Percentiles rank a stretch among this genome's conserved stretches.
Evolutionary conservation across 2,113 vertebrate species (phyloP).

Genomic region (sheep (Ovis aries)): ARS-UI_Ramb_v3.0 NC_056061.1:76468001-76468500

Average conservation of each 20-base stretch:
- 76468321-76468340: not conserved
- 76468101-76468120: too few species aligned
- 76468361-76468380: not conserved
- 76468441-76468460: not conserved
- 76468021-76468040: not conserved
- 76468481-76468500: not conserved
- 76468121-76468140: not conserved
- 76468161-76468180: not conserved
- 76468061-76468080: not conserved
- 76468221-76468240: not conserved
- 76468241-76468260: fast-evolving
- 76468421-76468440: not conserved
- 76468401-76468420: not conserved
- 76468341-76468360: not conserved
- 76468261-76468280: not conserved
- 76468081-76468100: not conserved
- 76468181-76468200: not conserved
- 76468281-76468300: not conserved
- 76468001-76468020: not conserved
- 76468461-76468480: not conserved
- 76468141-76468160: not conserved
- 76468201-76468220: not conserved
- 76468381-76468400: not conserved
- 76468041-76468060: not conserved
- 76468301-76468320: not conserved